Conservation (phyloP, 2,797 vertebrate genomes). For the Sorex maritimensis region DNA sequence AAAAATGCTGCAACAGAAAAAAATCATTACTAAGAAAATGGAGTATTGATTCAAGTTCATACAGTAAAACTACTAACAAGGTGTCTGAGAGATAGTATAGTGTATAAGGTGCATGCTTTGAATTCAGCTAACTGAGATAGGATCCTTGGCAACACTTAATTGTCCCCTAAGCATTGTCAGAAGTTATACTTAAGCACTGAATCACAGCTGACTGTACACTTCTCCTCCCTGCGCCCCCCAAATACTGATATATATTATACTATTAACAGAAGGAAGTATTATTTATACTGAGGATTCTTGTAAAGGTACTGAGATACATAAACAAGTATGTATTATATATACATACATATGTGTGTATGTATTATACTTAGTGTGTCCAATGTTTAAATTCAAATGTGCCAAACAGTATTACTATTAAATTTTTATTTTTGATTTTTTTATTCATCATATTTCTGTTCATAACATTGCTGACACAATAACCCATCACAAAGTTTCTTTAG, state of each 20-base stretch:
- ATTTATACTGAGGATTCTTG: background rate
- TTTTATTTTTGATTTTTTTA: conserved; percentile 25
- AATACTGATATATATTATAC: background rate
- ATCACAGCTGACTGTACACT: too few relatives aligned
- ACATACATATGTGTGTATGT: background rate
- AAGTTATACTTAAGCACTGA: too few relatives aligned
- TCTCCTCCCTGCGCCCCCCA: too few relatives aligned
- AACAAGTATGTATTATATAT: background rate
- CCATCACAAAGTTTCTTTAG: conserved; percentile 26
- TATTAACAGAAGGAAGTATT: conserved; percentile 15
- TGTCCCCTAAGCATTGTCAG: too few relatives aligned
- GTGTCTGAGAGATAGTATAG: too few relatives aligned
- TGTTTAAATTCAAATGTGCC: conserved; percentile 26
- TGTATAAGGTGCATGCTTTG: too few relatives aligned
- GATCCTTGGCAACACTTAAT: too few relatives aligned
- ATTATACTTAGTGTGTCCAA: background rate
- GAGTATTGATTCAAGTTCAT: conserved; percentile 31
- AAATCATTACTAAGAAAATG: conserved; percentile 37
- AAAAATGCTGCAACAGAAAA: conserved; percentile 15
- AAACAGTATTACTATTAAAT: conserved; percentile 32
- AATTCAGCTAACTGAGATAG: too few relatives aligned
- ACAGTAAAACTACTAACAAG: background rate
- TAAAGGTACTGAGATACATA: conserved; percentile 18
- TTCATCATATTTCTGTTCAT: conserved; percentile 31
- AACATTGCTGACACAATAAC: background rate